Base-by-base conservation (phyloP, 2,888 invertebrate species). In the Napeogenes sylphis region DNA sequence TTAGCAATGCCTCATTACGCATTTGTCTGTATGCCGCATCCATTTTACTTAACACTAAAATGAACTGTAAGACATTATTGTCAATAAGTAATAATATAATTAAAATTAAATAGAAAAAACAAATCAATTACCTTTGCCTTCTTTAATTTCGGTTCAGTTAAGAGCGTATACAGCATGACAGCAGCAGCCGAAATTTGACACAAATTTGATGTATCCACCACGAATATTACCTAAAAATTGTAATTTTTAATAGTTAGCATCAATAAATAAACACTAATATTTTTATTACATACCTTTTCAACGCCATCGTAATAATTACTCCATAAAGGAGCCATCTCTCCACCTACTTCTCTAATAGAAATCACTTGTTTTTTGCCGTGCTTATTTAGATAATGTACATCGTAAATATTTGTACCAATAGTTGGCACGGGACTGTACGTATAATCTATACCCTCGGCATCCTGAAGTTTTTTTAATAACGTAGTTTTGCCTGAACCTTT, bases 151-250 rank as follows among this genome's bases (percentile, higher is more conserved):
- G 96, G 96, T 73, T 96, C 94, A 0, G 95, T 93, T 32, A 96
- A 79, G 54, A 96, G 90, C 0, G 95, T 94, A 79, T 96, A 96
- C 0, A 97, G 85, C 47, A 96, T 87, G 0, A 96, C 95, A 32
- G 95, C 95, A 13, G 96, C 95, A 2, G 95, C 95, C 2, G 96
- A 95, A 75, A 96, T 96, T 85, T 96, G 96, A 73, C 96, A 96
- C 51, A 96, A 87, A 85, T 96, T 96, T 12, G 96, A 95, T 0
- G 95, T 94, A 76, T 97, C 96, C 21, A 96, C 94, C 0, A 96
- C 96, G 75, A 94, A 96, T 66, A 96, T 93, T 1, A 97, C 91
- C 90, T 90, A 75, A 4, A 75, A 77, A 35, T 61, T 45, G 56
- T 30, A 4, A 38, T 21, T 14, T 3, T 10, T 53, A 8, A 21